A percentile compares a stretch with the other conserved stretches of the same genome.
Conservation (phyloP, 2,797 vertebrate species). For the Scolopax rusticola region DNA sequence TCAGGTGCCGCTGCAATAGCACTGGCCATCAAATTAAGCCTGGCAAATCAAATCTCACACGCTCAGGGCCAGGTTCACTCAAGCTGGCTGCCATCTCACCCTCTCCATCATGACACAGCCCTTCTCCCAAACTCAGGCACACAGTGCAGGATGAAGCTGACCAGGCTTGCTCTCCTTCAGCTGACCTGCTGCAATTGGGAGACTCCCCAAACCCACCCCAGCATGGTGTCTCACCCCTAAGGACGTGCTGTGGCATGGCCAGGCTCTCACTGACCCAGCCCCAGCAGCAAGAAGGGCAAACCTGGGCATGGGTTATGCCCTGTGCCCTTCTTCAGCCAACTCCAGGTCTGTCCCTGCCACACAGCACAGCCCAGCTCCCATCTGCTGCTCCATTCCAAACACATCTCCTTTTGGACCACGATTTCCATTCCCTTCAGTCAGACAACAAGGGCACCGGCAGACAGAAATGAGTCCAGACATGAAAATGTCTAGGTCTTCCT, state of each 20-base stretch:
- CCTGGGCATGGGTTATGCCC: rapidly evolving
- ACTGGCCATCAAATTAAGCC: background rate
- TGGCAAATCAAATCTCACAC: background rate
- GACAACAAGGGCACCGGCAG: background rate
- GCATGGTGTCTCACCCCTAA: rapidly evolving
- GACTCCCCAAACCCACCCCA: background rate
- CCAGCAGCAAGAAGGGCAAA: background rate
- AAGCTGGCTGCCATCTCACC: background rate
- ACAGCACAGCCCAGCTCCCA: background rate
- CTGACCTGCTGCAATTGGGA: background rate
- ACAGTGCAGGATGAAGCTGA: rapidly evolving
- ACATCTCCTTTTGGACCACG: background rate
- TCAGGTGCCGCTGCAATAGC: background rate
- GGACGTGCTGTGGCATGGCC: rapidly evolving
- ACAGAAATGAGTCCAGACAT: background rate
- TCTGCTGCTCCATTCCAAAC: rapidly evolving
- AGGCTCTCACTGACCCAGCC: background rate
- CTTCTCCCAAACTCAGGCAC: background rate
- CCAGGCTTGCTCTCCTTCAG: background rate
- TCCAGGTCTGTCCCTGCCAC: background rate
- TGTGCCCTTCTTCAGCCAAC: background rate
- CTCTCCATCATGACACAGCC: rapidly evolving
- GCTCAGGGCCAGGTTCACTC: rapidly evolving
- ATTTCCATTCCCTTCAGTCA: background rate
- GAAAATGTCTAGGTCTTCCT: background rate